Base-by-base conservation (phyloP, 2,797 vertebrate genomes). In the Galagoides demidoff region DNA sequence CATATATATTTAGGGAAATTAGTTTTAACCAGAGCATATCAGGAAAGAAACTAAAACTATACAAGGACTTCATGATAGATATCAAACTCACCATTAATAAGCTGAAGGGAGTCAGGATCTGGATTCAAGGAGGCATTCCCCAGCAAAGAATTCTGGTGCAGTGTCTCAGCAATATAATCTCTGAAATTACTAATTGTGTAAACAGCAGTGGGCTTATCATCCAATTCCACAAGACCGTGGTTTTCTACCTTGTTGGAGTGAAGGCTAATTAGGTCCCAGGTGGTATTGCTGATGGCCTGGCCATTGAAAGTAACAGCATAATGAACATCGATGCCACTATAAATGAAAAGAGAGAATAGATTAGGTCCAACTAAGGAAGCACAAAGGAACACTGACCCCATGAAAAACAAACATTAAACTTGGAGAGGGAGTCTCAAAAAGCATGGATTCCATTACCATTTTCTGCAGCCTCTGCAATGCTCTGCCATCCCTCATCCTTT, bases 161-260 rank as follows among this genome's bases (percentile, higher is more conserved):
- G 97, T 25, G 98, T 98, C 93, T 99, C 99, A 12, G 98, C 98
- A 97, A 98, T 98, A 61, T 99, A 98, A 92, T 98, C 98, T 95
- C 98, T 98, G 97, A 99, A 98, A 97, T 99, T 99, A 57, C 97
- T 98, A 96, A 99, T 97, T 92, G 98, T 98, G 98, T 99, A 99
- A 93, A 99, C 98, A 93, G 97, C 97, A 0, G 99, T 99, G 78
- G 99, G 98, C 13, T 97, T 98, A 96, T 99, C 99, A 87, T 99
- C 98, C 90, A 99, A 92, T 95, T 98, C 98, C 37, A 97, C 98
- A 61, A 99, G 98, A 96, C 99, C 99, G 0, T 98, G 99, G 96
- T 98, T 99, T 96, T 99, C 99, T 97, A 99, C 99, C 97, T 98
- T 99, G 97, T 99, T 99, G n/a, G 99, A 99, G 95, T 99, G 99